Evolutionary conservation across 1,140 invertebrate species (phyloP), one percentile per base, ranked within the genome.

Genomic region (Carposina sasakii): DNA sequence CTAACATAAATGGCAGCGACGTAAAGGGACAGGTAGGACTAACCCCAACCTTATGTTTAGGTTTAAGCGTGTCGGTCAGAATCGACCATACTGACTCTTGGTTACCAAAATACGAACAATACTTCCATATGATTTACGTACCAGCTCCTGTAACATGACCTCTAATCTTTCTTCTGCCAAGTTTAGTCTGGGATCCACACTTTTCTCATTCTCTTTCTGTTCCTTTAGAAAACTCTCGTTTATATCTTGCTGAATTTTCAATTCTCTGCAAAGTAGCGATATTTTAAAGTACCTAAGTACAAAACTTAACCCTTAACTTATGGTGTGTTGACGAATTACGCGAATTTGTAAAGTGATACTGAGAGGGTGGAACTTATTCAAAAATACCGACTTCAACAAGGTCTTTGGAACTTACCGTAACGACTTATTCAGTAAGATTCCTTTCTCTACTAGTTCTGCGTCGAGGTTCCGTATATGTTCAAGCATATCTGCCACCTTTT

Each of bases 161-260:
- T 87, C 79, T 2, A 87, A 37, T 54, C 84, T 81, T 57, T 88
- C 68, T 52, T 89, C 86, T 4, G 87, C 67, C 1, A 87, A 58
- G 0, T 79, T 58, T 15, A 88, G 54, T 60, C 82, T 88, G 0
- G 66, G 65, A 43, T 76, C 73, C 0, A 84, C 69, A 23, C 75
- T 60, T 28, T 78, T 73, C 2, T 79, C 44, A 31, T 69, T 64
- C 30, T 79, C 68, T 17, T 81, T 74, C 15, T 81, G 77, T 40
- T 76, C 63, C 36, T 84, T 73, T 23, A 76, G 51, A 22, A 76
- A 62, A 54, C 70, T 86, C 17, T 86, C 79, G 17, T 88, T 67
- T 40, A 86, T 74, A 40, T 86, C 78, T 63, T 87, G 79, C 0
- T 86, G 56, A 33, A 88, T 61, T 73, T 79, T 81, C 26, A 66